These are phyloP conservation scores for Tragelaphus imberbis DNA, from an alignment of 2,113 vertebrate genomes.

Conservation along the genomic window DNA sequence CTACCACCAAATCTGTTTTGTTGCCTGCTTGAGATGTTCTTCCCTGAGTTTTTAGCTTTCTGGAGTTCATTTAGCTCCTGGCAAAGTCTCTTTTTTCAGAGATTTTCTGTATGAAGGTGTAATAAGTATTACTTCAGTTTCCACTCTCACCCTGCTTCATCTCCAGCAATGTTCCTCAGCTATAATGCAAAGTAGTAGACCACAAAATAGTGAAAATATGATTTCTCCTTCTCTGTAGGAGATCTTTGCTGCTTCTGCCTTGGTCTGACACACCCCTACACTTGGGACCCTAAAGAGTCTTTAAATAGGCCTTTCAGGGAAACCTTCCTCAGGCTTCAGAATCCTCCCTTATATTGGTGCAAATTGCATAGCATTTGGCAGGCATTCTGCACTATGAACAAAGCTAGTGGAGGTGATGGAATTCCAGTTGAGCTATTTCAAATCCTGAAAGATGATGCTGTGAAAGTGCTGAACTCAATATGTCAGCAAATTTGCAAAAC, in stretches of 20 bases:
- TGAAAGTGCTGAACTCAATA: neutral
- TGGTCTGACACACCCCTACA: neutral
- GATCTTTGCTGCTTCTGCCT: neutral
- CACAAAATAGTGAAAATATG: neutral
- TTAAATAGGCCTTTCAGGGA: neutral
- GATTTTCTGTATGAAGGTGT: neutral
- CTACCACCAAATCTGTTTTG: neutral
- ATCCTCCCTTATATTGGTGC: neutral
- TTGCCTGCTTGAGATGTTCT: neutral
- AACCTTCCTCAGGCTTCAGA: neutral
- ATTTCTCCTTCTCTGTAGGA: neutral
- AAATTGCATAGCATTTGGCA: neutral
- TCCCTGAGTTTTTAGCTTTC: neutral
- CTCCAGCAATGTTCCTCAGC: neutral
- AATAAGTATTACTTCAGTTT: neutral
- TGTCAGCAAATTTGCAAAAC: neutral
- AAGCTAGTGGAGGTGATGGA: neutral
- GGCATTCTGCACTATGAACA: neutral
- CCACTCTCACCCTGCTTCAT: neutral
- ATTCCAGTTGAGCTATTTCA: neutral
- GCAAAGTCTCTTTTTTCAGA: neutral
- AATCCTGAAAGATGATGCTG: neutral
- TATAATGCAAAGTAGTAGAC: neutral
- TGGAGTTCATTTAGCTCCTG: neutral
- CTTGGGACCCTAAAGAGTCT: neutral